Conservation (phyloP, 1,140 invertebrate species). For the Heliconius congener region DNA sequence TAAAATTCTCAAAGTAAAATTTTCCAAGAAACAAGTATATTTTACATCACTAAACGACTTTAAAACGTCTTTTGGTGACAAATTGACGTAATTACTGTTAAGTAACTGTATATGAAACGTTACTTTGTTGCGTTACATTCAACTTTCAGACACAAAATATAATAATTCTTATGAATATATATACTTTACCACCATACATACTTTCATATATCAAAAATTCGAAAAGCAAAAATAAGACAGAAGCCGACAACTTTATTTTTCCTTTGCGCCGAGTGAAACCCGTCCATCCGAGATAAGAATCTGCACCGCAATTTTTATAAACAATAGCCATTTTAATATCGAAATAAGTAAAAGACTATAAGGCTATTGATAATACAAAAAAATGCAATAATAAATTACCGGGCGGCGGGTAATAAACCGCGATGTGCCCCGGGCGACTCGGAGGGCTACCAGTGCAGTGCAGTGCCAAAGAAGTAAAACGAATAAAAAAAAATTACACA, state of each 20-base stretch:
- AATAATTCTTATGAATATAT: not conserved
- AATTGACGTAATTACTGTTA: conserved; percentile 11
- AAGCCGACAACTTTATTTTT: conserved; percentile 30
- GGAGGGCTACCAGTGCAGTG: conserved; percentile 75
- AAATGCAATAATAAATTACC: conserved; percentile 80
- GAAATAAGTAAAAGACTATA: conserved; percentile 67
- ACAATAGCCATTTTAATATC: conserved; percentile 80
- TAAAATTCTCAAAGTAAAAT: conserved; percentile 8
- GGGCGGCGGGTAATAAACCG: conserved; percentile 74
- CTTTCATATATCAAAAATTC: not conserved
- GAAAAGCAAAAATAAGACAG: conserved; percentile 29
- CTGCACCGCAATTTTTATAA: conserved; percentile 74
- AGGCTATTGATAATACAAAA: conserved; percentile 79
- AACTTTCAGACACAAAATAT: conserved; percentile 14
- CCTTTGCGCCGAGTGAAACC: conserved; percentile 30
- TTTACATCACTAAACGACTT: not conserved
- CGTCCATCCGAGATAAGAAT: conserved; percentile 58
- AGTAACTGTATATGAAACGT: conserved; percentile 3
- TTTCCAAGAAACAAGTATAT: conserved; percentile 1
- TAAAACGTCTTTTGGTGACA: conserved; percentile 10
- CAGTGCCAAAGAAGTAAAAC: conserved; percentile 62
- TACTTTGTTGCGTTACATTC: not conserved
- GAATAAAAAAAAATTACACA: conserved; percentile 70
- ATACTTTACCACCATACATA: not conserved
- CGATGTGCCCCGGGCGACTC: conserved; percentile 77